Conservation (phyloP, 2,797 vertebrate species). For the Sebastes diaconus region DNA sequence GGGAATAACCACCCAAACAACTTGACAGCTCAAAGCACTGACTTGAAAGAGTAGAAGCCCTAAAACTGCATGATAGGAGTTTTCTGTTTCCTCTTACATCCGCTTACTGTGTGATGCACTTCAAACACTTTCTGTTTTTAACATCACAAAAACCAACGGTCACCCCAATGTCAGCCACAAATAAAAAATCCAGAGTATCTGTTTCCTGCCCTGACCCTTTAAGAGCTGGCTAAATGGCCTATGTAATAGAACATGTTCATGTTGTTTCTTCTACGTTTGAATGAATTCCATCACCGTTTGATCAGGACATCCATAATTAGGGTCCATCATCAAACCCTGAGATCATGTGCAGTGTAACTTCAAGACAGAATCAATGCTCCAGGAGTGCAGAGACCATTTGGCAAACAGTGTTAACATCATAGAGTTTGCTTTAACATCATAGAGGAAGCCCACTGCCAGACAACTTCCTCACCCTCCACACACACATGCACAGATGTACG, state of each 20-base stretch:
- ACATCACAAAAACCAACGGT: background rate
- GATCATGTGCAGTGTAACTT: background rate
- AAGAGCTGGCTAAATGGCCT: background rate
- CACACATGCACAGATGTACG: slow-evolving; percentile 1
- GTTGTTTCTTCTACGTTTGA: background rate
- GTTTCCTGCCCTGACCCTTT: background rate
- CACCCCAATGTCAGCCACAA: background rate
- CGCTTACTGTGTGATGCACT: background rate
- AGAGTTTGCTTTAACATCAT: slow-evolving; percentile 2
- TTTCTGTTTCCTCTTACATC: background rate
- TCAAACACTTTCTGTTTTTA: background rate
- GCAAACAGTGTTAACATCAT: slow-evolving; percentile 20
- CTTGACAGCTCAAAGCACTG: background rate
- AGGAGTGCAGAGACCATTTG: background rate
- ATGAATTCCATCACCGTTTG: background rate
- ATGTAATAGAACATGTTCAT: background rate
- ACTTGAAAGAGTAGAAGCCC: slow-evolving; percentile 8
- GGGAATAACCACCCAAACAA: slow-evolving; percentile 27
- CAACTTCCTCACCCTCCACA: slow-evolving; percentile 1
- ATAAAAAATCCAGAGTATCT: background rate
- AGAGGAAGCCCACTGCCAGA: slow-evolving; percentile 16
- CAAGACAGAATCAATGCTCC: background rate
- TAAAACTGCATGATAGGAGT: background rate
- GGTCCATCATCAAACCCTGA: background rate
- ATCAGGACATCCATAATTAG: background rate